Percentiles rank a stretch among this genome's conserved stretches.
These are phyloP conservation scores for Lithophane socia DNA, from an alignment of 2,888 invertebrate species.

Conservation along the genomic window DNA sequence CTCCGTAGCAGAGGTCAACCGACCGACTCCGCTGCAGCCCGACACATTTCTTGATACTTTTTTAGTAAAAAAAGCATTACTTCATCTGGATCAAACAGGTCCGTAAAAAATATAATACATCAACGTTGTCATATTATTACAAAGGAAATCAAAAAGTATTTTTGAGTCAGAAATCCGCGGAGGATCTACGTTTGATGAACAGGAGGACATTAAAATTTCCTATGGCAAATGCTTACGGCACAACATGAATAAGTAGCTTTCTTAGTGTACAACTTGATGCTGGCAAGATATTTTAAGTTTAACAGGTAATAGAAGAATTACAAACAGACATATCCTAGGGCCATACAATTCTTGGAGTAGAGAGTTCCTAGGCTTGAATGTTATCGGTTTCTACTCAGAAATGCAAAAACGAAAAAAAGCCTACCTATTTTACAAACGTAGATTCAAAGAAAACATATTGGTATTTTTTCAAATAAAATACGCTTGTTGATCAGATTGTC, in stretches of 20 bases:
- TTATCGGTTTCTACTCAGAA: neutral
- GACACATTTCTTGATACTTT: conserved; percentile 65
- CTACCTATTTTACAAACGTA: neutral
- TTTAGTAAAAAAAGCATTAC: conserved; percentile 62
- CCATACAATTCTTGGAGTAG: neutral
- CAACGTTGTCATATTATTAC: conserved; percentile 66
- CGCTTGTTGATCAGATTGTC: neutral
- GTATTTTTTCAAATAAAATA: conserved; percentile 14
- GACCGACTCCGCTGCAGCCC: conserved; percentile 58
- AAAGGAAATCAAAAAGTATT: conserved; percentile 53
- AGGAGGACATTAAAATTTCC: conserved; percentile 66
- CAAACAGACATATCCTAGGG: neutral
- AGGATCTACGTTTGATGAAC: conserved; percentile 65
- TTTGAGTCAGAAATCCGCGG: conserved; percentile 52
- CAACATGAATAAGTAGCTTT: conserved; percentile 56
- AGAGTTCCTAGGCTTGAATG: conserved; percentile 4
- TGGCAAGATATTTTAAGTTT: neutral
- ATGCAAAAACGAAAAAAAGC: neutral
- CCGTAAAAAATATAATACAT: conserved; percentile 67
- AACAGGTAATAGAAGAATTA: neutral
- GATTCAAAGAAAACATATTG: neutral
- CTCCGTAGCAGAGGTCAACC: conserved; percentile 79
- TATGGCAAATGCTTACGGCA: conserved; percentile 66
- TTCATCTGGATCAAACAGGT: conserved; percentile 70
- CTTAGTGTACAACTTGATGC: conserved; percentile 13